A percentile compares a stretch with the other conserved stretches of the same genome.
Evolutionary conservation across 2,113 vertebrate species (phyloP).

Genomic region (Tachysurus vachellii): DNA sequence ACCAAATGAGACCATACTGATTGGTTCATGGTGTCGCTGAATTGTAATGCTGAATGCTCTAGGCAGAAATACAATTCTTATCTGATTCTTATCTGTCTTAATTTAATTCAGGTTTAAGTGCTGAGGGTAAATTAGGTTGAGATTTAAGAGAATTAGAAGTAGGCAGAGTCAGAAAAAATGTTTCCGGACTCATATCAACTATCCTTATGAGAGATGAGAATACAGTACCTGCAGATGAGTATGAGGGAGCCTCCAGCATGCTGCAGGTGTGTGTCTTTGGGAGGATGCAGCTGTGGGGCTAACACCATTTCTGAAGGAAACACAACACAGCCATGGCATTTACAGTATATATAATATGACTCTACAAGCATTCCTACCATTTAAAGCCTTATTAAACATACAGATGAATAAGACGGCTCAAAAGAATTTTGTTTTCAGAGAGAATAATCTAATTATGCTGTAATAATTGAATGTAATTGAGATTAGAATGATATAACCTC

Average conservation of each 20-base stretch:
- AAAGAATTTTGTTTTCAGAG: not conserved
- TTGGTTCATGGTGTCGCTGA: conserved; percentile 11
- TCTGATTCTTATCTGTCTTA: not conserved
- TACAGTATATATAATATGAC: not conserved
- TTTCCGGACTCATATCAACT: not conserved
- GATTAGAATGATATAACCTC: too few relatives aligned
- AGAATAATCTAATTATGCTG: not conserved
- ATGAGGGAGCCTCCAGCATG: conserved; percentile 51
- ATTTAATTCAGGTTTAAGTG: not conserved
- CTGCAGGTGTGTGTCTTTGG: conserved; percentile 50
- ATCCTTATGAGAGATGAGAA: not conserved
- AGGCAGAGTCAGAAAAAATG: not conserved
- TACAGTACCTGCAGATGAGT: conserved; percentile 71
- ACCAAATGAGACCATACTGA: conserved; percentile 45
- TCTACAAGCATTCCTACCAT: not conserved
- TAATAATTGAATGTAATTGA: not conserved
- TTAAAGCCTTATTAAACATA: not conserved
- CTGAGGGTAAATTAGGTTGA: not conserved
- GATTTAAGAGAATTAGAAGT: not conserved
- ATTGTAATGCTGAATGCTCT: not conserved
- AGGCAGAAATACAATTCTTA: not conserved
- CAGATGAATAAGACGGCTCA: not conserved
- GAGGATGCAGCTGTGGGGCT: conserved; percentile 56
- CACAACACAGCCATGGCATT: conserved; percentile 23
- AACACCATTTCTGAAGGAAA: conserved; percentile 62